Percentiles rank a stretch among this genome's conserved stretches.
Evolutionary conservation across 2,888 invertebrate genomes (phyloP).

Genomic region (Antitype chi): DNA sequence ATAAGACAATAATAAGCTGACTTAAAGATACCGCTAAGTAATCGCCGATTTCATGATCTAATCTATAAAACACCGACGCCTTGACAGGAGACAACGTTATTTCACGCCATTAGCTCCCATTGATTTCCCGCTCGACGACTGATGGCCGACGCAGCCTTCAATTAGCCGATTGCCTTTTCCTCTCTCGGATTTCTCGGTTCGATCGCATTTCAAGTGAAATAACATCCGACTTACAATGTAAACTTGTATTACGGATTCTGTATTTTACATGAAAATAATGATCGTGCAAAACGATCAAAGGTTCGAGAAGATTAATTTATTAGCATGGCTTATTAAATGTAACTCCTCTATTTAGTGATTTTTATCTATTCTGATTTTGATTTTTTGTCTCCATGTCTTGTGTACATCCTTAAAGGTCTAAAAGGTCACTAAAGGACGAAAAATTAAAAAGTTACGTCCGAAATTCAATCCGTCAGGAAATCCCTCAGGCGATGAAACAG

Average conservation of each 20-base stretch:
- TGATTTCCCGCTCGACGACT: conserved; percentile 41
- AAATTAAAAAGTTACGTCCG: not conserved
- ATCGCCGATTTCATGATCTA: conserved; percentile 17
- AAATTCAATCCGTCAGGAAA: conserved; percentile 3
- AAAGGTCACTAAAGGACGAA: not conserved
- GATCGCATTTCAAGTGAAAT: conserved; percentile 56
- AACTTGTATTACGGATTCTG: conserved; percentile 20
- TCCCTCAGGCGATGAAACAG: not conserved
- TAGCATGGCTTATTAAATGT: not conserved
- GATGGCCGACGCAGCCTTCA: conserved; percentile 56
- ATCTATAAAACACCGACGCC: conserved; percentile 29
- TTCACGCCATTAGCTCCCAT: conserved; percentile 50
- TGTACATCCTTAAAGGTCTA: not conserved
- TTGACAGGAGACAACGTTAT: conserved; percentile 39
- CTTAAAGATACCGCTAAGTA: conserved; percentile 10
- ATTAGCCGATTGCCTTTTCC: conserved; percentile 59
- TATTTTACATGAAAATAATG: not conserved
- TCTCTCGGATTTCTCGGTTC: conserved; percentile 56
- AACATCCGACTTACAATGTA: conserved; percentile 42
- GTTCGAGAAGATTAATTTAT: not conserved
- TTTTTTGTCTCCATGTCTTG: not conserved
- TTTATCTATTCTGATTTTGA: not conserved
- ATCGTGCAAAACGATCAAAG: not conserved
- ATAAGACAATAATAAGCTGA: not conserved
- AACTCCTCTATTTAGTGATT: not conserved